These are phyloP conservation scores for Xestia ashworthii DNA, from an alignment of 2,888 invertebrate species.

Conservation along the genomic window DNA sequence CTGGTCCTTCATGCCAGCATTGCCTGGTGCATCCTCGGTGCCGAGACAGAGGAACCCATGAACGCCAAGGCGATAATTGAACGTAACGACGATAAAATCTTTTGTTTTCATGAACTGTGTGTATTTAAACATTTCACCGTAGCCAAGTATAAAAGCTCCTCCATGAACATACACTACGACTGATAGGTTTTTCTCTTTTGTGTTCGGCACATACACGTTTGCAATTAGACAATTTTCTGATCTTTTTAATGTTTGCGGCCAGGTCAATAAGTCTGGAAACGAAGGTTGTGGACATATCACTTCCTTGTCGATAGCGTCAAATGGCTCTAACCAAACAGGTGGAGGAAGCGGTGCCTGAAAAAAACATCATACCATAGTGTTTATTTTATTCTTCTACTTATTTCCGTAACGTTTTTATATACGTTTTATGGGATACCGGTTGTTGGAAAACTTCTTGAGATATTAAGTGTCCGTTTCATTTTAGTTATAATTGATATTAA, in stretches of 20 bases:
- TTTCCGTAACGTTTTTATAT: too few relatives aligned
- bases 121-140: slow-evolving; percentile 56
- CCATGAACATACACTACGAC: slow-evolving; percentile 73
- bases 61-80: slow-evolving; percentile 74
- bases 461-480: neutral
- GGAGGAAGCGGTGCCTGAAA: slow-evolving; percentile 74
- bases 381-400: too few relatives aligned
- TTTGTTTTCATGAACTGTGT: slow-evolving; percentile 63
- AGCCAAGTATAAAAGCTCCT: slow-evolving; percentile 70
- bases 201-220: slow-evolving; percentile 80
- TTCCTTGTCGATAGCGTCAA: slow-evolving; percentile 69
- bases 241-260: slow-evolving; percentile 28
- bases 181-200: slow-evolving; percentile 68
- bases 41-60: slow-evolving; percentile 76
- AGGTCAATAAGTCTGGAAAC: neutral
- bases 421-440: too few relatives aligned
- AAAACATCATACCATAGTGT: neutral
- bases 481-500: neutral
- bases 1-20: slow-evolving; percentile 80
- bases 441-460: neutral
- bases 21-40: slow-evolving; percentile 74
- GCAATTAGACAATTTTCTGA: slow-evolving; percentile 81
- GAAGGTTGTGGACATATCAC: slow-evolving; percentile 71
- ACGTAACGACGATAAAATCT: slow-evolving; percentile 69
- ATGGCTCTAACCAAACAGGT: slow-evolving; percentile 69